Evolutionary conservation across 2,888 invertebrate genomes (phyloP).

Genomic region (Linnaemya tessellans): DNA sequence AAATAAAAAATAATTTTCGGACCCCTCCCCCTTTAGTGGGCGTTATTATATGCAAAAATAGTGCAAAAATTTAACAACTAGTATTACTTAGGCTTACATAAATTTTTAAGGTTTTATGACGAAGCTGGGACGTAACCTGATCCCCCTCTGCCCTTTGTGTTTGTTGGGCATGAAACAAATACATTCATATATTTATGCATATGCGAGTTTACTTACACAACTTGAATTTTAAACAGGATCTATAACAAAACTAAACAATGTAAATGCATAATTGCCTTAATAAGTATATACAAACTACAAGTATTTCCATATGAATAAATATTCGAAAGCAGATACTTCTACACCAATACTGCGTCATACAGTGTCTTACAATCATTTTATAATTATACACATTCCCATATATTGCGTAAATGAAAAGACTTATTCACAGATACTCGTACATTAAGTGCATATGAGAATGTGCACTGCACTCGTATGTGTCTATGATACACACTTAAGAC

Average conservation of each 20-base stretch:
- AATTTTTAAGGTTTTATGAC: no score
- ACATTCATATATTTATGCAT: neutral
- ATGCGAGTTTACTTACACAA: no score
- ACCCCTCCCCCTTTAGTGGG: no score
- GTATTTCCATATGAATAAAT: constrained; percentile 1
- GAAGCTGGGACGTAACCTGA: no score
- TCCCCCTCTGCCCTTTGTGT: no score
- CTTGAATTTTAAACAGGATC: neutral
- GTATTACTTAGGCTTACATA: no score
- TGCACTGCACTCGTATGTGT: neutral
- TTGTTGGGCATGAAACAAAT: neutral
- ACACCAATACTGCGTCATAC: neutral
- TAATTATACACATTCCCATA: neutral
- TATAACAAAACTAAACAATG: constrained; percentile 44
- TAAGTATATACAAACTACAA: neutral
- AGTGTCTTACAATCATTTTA: neutral
- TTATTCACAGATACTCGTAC: neutral
- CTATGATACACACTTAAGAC: neutral
- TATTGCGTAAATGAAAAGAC: neutral
- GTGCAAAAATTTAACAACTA: no score
- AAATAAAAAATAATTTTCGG: no score
- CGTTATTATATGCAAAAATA: no score
- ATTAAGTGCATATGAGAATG: neutral
- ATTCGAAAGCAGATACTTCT: neutral
- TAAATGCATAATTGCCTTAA: constrained; percentile 40